A percentile compares a stretch with the other conserved stretches of the same genome.
Evolutionary conservation across 2,797 vertebrate species (phyloP).

Genomic region (Mastacembelus armatus): DNA sequence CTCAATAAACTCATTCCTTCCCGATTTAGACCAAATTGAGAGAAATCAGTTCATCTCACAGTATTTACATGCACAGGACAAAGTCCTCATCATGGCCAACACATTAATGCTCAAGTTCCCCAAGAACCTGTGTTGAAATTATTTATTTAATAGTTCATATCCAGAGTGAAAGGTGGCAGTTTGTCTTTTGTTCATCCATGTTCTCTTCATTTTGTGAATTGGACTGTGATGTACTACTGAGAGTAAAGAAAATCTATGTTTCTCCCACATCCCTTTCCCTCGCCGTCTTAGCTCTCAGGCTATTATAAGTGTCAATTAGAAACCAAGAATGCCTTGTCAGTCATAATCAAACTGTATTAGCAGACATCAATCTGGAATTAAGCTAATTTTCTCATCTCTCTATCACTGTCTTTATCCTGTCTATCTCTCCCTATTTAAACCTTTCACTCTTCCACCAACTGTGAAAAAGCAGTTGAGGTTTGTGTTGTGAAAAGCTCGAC

Average conservation of each 20-base stretch:
- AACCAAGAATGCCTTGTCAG: conserved; percentile 64
- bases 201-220: conserved; percentile 29
- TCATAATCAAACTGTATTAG: conserved; percentile 76
- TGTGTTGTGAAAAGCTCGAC: conserved; percentile 35
- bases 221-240: conserved; percentile 27
- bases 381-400: conserved; percentile 39
- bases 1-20: not conserved
- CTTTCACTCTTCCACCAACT: conserved; percentile 34
- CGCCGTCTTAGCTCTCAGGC: conserved; percentile 32
- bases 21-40: not conserved
- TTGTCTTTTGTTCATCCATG: not conserved
- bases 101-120: not conserved
- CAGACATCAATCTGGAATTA: conserved; percentile 63
- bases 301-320: conserved; percentile 66
- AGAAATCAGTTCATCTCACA: not conserved
- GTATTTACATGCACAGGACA: not conserved
- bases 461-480: conserved; percentile 46
- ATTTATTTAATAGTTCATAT: not conserved
- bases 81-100: not conserved
- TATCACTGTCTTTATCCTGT: conserved; percentile 42
- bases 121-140: not conserved
- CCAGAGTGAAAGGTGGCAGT: not conserved
- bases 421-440: conserved; percentile 35
- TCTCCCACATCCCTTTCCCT: not conserved
- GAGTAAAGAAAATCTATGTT: conserved; percentile 24